Evolutionary conservation across 2,797 vertebrate genomes (phyloP).

Genomic region (Enteromius unitaeniatus): DNA sequence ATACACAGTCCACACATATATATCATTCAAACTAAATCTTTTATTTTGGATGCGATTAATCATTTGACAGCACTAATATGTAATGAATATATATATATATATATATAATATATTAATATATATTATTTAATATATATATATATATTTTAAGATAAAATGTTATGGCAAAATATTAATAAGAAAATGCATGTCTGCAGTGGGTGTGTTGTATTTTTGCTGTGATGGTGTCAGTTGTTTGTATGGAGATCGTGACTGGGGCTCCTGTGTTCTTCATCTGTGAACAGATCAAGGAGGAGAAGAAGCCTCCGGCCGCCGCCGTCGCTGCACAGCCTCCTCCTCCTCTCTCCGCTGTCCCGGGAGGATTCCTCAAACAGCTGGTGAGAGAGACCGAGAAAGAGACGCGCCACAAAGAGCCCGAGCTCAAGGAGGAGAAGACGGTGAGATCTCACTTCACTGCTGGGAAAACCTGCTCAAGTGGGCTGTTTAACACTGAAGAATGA

Average conservation of each 20-base stretch:
- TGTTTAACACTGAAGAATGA: neutral
- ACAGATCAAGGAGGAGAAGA: constrained; percentile 95
- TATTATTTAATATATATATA: no score
- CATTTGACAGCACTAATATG: no score
- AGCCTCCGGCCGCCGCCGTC: constrained; percentile 64
- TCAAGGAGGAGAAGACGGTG: constrained; percentile 75
- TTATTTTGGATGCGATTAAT: no score
- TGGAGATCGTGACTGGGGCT: constrained; percentile 14
- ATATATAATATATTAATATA: no score
- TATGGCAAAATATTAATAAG: neutral
- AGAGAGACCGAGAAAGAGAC: constrained; percentile 92
- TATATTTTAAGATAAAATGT: neutral
- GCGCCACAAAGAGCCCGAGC: constrained; percentile 78
- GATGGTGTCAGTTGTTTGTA: neutral
- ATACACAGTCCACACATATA: no score
- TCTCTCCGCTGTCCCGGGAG: constrained; percentile 86
- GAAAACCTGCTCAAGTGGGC: neutral
- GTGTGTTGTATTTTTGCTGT: neutral
- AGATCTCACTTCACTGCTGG: constrained; percentile 30
- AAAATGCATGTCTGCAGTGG: constrained; percentile 1
- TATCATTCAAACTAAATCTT: no score
- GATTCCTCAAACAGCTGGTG: constrained; percentile 95
- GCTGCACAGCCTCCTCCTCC: constrained; percentile 78
- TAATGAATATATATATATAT: no score
- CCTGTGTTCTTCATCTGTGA: constrained; percentile 33